phyloP scores from a whole-genome alignment of 2,797 vertebrate genomes.

The Emys orbicularis region DNA sequence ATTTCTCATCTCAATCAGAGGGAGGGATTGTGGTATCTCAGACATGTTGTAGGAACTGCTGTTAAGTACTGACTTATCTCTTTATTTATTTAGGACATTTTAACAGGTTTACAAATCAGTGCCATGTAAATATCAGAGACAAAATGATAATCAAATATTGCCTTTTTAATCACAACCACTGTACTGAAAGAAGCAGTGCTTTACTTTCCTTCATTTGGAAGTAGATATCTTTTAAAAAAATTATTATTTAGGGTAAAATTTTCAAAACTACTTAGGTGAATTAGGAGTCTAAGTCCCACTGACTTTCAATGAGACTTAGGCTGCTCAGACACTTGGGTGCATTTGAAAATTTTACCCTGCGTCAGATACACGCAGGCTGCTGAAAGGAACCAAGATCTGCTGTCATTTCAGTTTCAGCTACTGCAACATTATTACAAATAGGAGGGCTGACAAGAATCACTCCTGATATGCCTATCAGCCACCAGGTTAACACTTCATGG shows the following conservation, averaged over 20 bases:
- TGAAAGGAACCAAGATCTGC: not conserved
- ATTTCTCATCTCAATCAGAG: not conserved
- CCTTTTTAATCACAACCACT: not conserved
- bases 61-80: not conserved
- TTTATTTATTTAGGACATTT: not conserved
- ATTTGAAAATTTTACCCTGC: not conserved
- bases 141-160: not conserved
- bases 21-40: not conserved
- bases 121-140: not conserved
- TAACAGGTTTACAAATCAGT: not conserved
- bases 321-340: not conserved
- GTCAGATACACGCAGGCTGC: not conserved
- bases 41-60: not conserved
- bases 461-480: not conserved
- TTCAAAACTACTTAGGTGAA: not conserved
- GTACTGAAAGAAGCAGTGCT: not conserved
- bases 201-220: not conserved
- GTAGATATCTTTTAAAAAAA: not conserved
- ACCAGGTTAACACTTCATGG: not conserved
- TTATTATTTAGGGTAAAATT: not conserved
- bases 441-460: not conserved
- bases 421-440: not conserved
- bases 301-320: not conserved
- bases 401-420: not conserved
- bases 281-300: not conserved